phyloP scores from a whole-genome alignment of 2,888 invertebrate species.

The Mesochorus sp. region DNA sequence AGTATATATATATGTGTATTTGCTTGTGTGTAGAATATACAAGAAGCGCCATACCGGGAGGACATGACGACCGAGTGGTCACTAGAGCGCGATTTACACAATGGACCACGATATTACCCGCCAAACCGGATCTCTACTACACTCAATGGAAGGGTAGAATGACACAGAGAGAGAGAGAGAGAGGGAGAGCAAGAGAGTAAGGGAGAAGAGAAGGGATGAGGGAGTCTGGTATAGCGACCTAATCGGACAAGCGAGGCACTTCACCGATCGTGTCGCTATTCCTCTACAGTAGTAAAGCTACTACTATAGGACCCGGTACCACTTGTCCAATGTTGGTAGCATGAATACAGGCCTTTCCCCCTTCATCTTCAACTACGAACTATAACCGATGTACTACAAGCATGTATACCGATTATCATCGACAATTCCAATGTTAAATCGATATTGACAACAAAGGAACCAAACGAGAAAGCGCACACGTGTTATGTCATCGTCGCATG shows the following conservation, averaged over 20 bases:
- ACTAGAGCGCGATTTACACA: slow-evolving; percentile 41
- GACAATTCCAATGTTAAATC: slow-evolving; percentile 37
- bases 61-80: slow-evolving; percentile 45
- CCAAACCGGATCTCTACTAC: slow-evolving; percentile 36
- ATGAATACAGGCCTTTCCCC: slow-evolving; percentile 9
- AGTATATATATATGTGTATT: neutral
- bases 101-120: slow-evolving; percentile 52
- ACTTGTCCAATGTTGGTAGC: slow-evolving; percentile 42
- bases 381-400: slow-evolving; percentile 48
- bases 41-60: slow-evolving; percentile 6
- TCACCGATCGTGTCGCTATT: slow-evolving; percentile 35
- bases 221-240: slow-evolving; percentile 50
- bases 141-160: slow-evolving; percentile 32
- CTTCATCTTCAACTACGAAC: slow-evolving; percentile 11
- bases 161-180: neutral
- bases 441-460: slow-evolving; percentile 35
- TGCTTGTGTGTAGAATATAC: neutral
- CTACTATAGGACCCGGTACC: slow-evolving; percentile 28
- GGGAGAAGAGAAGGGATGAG: neutral
- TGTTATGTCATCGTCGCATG: slow-evolving; percentile 20
- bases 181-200: neutral
- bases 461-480: slow-evolving; percentile 7
- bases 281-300: slow-evolving; percentile 24
- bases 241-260: slow-evolving; percentile 47
- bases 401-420: slow-evolving; percentile 43